Evolutionary conservation across 2,113 vertebrate genomes (phyloP).

Genomic region (Misgurnus mizolepis): DNA sequence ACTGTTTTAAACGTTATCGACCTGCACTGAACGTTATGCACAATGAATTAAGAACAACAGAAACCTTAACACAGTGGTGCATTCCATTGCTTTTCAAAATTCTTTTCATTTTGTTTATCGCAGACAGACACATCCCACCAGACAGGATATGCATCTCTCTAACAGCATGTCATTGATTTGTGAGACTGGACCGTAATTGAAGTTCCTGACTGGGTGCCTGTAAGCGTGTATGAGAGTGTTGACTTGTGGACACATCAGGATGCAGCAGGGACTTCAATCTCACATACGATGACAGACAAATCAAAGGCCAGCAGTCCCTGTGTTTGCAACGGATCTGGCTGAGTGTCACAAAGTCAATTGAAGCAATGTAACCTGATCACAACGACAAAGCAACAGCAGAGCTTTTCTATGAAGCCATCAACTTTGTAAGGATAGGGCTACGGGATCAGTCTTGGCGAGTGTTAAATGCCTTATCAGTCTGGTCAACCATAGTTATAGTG

Average conservation of each 20-base stretch:
- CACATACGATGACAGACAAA: conserved; percentile 13
- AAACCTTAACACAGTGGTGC: neutral
- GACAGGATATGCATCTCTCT: conserved; percentile 21
- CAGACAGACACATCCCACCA: conserved; percentile 28
- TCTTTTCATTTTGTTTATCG: conserved; percentile 13
- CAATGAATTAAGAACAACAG: neutral
- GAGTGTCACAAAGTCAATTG: conserved; percentile 35
- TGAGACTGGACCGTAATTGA: conserved; percentile 19
- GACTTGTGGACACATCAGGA: conserved; percentile 10
- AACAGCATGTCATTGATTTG: conserved; percentile 48
- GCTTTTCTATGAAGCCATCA: neutral
- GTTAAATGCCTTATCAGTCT: conserved; percentile 2
- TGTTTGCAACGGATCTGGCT: neutral
- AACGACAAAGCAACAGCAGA: neutral
- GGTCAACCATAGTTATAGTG: neutral
- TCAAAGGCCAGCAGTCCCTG: neutral
- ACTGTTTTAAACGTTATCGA: too few relatives aligned
- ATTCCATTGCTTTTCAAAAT: neutral
- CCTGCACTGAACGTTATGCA: neutral
- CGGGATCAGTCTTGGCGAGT: neutral
- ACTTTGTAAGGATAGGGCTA: neutral
- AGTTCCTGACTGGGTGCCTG: conserved; percentile 3
- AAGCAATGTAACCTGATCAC: conserved; percentile 23
- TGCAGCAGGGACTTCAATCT: conserved; percentile 17
- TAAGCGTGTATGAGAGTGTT: conserved; percentile 14